phyloP scores from a whole-genome alignment of 2,113 vertebrate species.

The Clarias macrocephalus region DNA sequence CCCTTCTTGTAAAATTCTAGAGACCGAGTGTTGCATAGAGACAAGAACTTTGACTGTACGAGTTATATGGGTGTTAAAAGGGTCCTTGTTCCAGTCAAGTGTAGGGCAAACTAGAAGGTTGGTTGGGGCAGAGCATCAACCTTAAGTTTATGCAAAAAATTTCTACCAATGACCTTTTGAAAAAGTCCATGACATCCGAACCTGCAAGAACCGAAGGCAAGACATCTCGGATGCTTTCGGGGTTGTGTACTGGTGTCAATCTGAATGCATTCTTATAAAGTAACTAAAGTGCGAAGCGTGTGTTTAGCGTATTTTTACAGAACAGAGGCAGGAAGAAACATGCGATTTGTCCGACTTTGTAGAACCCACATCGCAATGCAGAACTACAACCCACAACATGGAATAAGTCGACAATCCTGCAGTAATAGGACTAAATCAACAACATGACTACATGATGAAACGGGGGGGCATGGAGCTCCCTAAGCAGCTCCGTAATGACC shows the following conservation, averaged over 20 bases:
- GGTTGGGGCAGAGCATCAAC: background rate
- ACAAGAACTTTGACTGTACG: no score
- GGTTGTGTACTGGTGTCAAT: background rate
- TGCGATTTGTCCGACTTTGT: background rate
- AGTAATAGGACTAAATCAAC: conserved; percentile 37
- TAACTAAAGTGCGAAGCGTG: background rate
- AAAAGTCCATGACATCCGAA: background rate
- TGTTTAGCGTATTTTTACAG: background rate
- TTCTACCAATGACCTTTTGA: background rate
- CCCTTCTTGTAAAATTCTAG: background rate
- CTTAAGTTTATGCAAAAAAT: background rate
- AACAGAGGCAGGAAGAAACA: background rate
- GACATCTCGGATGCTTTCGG: background rate
- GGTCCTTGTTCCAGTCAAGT: background rate
- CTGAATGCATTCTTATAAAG: background rate
- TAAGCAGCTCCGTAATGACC: conserved; percentile 23
- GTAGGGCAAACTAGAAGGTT: background rate
- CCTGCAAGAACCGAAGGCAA: background rate
- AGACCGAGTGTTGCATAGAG: background rate
- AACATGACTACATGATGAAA: conserved; percentile 9
- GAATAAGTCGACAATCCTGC: background rate
- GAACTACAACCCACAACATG: background rate
- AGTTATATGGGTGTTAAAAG: background rate
- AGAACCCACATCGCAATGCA: conserved; percentile 2
- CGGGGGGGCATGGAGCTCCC: background rate